Evolutionary conservation across 2,888 invertebrate species (phyloP), one percentile per base, ranked within the genome.

Genomic region (Phengaris arion): DNA sequence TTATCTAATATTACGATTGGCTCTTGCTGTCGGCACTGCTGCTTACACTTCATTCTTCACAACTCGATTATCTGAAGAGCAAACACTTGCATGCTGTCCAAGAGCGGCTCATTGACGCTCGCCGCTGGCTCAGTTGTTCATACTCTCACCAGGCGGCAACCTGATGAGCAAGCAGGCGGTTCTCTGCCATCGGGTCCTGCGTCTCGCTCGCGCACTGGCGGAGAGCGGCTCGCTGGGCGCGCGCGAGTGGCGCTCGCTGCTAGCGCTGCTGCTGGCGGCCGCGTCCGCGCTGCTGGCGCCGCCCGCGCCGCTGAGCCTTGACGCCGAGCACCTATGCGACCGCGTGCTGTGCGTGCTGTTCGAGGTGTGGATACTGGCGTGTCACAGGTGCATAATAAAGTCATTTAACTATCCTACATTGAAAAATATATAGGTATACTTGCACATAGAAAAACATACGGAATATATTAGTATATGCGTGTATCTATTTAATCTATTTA

Each of bases 311-410:
- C 97, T 97, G 91, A 98, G 98, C 89, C 97, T 98, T 84, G 98
- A 98, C n/a, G 98, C 98, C 0, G 98, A 98, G 87, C 98, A 99
- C 86, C 94, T 99, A 69, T 98, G 98, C 86, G 98, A 99, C 88
- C 94, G 99, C 55, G 98, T 99, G 74, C 94, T 99, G 6, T 98
- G 98, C 80, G 99, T 99, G 55, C 94, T 99, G 75, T 97, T 99
- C 88, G 98, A 99, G 92, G 96, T 98, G 75, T 94, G 94, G 95
- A 86, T 95, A 55, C 81, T 95, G 77, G 94, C 95, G 0, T 95
- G 95, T 78, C 94, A 95, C 74, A 93, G 94, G 92, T 91, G 15
- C 9, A 5, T 68, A 1, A 7, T 9, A 9, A 13, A 35, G 5
- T 73, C 13, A 57, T 6, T 7, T 2, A 6, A 8, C 6, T 48